These are phyloP conservation scores for Xerus rutilus DNA, from an alignment of 2,797 vertebrate species.

Conservation along the genomic window DNA sequence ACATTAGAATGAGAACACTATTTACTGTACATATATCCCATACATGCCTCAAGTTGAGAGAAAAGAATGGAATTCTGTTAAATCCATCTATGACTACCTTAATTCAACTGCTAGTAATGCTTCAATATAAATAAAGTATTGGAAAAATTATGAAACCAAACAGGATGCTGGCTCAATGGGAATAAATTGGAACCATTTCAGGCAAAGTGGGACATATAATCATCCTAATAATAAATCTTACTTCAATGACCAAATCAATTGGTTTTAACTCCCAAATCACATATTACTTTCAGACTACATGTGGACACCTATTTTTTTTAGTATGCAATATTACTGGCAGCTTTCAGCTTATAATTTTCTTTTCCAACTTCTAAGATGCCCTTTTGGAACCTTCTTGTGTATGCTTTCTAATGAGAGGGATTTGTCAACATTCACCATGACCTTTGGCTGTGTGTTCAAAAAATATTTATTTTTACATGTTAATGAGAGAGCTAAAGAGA, in stretches of 20 bases:
- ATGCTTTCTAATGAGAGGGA: neutral
- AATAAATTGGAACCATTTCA: neutral
- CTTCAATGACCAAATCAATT: neutral
- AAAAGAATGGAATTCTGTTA: neutral
- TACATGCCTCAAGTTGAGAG: neutral
- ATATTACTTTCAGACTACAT: conserved; percentile 37
- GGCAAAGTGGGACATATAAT: neutral
- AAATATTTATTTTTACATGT: neutral
- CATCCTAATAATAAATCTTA: neutral
- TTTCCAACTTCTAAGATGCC: neutral
- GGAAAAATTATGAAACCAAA: neutral
- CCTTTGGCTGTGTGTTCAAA: neutral
- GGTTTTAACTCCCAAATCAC: neutral
- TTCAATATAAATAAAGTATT: conserved; percentile 38
- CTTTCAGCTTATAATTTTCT: conserved; percentile 19
- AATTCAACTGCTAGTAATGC: neutral
- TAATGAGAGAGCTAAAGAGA: neutral
- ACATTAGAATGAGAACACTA: neutral
- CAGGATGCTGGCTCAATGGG: neutral
- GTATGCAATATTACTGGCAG: neutral
- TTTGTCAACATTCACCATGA: neutral
- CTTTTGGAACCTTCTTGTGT: neutral
- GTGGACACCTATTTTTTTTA: conserved; percentile 24
- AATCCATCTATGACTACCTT: neutral
- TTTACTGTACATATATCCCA: neutral